These are phyloP conservation scores for Chondrilla cf. caribensis DNA, from an alignment of 37 sponge, comb jelly and placozoan genomes.

Conservation along the genomic window DNA sequence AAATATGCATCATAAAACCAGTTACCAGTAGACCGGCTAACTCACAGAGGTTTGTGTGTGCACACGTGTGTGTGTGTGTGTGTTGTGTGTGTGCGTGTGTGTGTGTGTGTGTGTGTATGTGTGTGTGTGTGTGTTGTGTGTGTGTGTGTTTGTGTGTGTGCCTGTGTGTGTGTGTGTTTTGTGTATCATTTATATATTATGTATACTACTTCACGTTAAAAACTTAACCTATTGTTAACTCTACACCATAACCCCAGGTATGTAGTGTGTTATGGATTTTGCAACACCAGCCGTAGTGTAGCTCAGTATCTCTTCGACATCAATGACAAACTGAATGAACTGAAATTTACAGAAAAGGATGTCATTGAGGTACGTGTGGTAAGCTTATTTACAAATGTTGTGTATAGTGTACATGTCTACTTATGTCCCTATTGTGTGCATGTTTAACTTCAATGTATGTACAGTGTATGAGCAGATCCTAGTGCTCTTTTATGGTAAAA, in stretches of 20 bases:
- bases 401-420: too few species aligned
- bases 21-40: slow-evolving; percentile 97
- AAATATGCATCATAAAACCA: slow-evolving; percentile 85
- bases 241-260: slow-evolving; percentile 51
- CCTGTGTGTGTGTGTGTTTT: neutral
- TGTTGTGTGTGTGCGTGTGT: neutral
- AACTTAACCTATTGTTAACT: neutral
- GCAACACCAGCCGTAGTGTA: slow-evolving; percentile 23
- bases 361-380: slow-evolving; percentile 33
- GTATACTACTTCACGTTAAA: neutral
- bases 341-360: slow-evolving; percentile 30
- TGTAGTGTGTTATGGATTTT: slow-evolving; percentile 72
- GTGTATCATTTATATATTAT: neutral
- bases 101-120: neutral
- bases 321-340: slow-evolving; percentile 42
- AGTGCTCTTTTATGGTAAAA: too few species aligned
- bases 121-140: neutral
- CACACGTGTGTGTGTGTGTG: neutral
- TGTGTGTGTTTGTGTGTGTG: neutral
- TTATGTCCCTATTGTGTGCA: neutral
- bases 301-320: slow-evolving; percentile 56
- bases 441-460: too few species aligned
- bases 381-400: too few species aligned
- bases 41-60: slow-evolving; percentile 81
- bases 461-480: too few species aligned